phyloP scores from a whole-genome alignment of 2,797 vertebrate genomes.

The Dromococcyx pavoninus region DNA sequence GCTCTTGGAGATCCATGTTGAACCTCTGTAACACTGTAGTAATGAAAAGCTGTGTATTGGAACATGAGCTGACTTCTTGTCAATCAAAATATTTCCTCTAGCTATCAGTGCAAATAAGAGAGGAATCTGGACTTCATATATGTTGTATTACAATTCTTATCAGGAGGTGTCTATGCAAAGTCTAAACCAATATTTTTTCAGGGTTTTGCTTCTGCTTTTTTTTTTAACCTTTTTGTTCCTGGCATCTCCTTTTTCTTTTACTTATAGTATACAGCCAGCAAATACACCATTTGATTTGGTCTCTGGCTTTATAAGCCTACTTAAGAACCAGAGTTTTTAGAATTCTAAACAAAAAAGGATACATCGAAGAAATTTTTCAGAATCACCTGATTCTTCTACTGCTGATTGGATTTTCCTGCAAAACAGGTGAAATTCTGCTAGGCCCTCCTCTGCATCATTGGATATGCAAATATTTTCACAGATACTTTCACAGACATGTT shows the following conservation, averaged over 20 bases:
- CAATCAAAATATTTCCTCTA: slow-evolving; percentile 21
- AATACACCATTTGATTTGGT: not conserved
- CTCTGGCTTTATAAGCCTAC: not conserved
- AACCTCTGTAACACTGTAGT: slow-evolving; percentile 33
- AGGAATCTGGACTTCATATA: slow-evolving; percentile 42
- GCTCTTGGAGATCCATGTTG: slow-evolving; percentile 11
- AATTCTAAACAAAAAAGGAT: not conserved
- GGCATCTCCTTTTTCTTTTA: not conserved
- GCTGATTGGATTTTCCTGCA: not conserved
- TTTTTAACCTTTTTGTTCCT: no score
- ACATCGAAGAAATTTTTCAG: not conserved
- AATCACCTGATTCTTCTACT: not conserved
- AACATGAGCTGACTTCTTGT: not conserved
- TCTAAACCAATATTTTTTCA: slow-evolving; percentile 30
- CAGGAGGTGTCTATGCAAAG: not conserved
- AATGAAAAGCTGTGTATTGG: slow-evolving; percentile 34
- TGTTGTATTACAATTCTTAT: slow-evolving; percentile 39
- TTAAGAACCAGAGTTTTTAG: not conserved
- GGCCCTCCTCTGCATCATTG: fast-evolving
- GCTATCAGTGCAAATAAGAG: slow-evolving; percentile 24
- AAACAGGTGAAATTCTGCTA: not conserved
- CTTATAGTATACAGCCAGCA: not conserved
- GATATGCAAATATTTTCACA: not conserved
- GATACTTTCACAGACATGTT: not conserved
- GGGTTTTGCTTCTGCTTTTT: not conserved